These are phyloP conservation scores for Thalpophila matura DNA, from an alignment of 2,888 invertebrate species.

Conservation along the genomic window DNA sequence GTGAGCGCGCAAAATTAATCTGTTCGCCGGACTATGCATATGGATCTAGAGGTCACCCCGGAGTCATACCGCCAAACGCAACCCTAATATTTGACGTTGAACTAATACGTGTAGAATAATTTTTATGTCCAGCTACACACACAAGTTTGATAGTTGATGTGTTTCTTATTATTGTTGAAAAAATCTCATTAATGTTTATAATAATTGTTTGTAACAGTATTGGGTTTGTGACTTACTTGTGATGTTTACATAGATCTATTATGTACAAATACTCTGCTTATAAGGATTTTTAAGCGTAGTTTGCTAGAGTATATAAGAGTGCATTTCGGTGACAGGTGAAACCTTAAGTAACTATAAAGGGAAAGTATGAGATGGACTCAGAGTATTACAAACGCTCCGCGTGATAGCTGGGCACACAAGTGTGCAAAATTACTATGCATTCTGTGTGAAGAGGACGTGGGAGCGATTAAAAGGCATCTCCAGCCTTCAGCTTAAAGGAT, in stretches of 20 bases:
- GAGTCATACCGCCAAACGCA: constrained; percentile 98
- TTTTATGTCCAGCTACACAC: not conserved
- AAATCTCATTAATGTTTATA: constrained; percentile 54
- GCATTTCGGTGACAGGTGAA: not conserved
- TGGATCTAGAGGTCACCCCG: constrained; percentile 97
- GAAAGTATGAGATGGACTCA: not conserved
- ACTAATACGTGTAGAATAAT: constrained; percentile 95
- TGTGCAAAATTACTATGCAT: no score
- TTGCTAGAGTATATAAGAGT: constrained; percentile 40
- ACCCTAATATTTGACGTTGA: constrained; percentile 99
- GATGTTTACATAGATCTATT: constrained; percentile 38
- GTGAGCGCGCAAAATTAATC: constrained; percentile 97
- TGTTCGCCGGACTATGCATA: constrained; percentile 99
- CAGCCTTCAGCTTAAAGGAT: no score
- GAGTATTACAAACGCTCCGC: no score
- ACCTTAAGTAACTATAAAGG: not conserved
- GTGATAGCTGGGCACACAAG: no score
- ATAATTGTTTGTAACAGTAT: constrained; percentile 59
- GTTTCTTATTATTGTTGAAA: constrained; percentile 47
- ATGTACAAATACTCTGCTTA: constrained; percentile 42
- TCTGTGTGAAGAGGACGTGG: no score
- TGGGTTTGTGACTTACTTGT: constrained; percentile 61
- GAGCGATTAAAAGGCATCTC: no score
- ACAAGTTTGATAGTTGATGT: constrained; percentile 23
- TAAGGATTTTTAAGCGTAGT: constrained; percentile 36